These are phyloP conservation scores for Lathamus discolor DNA, from an alignment of 2,113 vertebrate genomes.

Conservation along the genomic window DNA sequence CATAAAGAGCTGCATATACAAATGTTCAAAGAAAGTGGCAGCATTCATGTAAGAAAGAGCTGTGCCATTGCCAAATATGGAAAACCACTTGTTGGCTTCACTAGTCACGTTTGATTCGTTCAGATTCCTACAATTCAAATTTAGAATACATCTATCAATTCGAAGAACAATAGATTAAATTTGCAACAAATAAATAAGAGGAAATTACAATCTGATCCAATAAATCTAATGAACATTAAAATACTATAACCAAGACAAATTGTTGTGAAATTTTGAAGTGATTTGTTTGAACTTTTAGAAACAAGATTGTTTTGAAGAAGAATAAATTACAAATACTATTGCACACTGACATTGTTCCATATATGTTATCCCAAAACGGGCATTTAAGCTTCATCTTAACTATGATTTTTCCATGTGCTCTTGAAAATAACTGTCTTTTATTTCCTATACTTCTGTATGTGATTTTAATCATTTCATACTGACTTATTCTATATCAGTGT, in stretches of 20 bases:
- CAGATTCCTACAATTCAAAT: neutral
- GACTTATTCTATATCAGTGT: neutral
- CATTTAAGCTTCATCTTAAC: neutral
- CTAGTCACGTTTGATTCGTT: neutral
- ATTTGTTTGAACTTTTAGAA: neutral
- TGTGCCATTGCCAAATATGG: neutral
- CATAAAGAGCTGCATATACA: neutral
- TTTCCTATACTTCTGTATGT: neutral
- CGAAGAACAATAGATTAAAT: neutral
- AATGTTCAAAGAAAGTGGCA: neutral
- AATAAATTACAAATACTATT: neutral
- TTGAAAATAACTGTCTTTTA: neutral
- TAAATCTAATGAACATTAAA: neutral
- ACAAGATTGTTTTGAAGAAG: neutral
- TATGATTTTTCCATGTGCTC: accelerated
- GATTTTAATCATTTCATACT: neutral
- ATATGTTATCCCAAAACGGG: neutral
- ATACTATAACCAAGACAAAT: neutral
- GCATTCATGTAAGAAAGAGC: neutral
- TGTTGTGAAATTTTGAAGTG: neutral
- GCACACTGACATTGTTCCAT: neutral
- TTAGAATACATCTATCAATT: neutral
- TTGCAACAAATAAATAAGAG: neutral
- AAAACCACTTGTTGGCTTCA: neutral
- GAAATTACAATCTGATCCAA: neutral